Base-by-base conservation (phyloP, 2,113 vertebrate genomes). In the Peromyscus leucopus region DNA sequence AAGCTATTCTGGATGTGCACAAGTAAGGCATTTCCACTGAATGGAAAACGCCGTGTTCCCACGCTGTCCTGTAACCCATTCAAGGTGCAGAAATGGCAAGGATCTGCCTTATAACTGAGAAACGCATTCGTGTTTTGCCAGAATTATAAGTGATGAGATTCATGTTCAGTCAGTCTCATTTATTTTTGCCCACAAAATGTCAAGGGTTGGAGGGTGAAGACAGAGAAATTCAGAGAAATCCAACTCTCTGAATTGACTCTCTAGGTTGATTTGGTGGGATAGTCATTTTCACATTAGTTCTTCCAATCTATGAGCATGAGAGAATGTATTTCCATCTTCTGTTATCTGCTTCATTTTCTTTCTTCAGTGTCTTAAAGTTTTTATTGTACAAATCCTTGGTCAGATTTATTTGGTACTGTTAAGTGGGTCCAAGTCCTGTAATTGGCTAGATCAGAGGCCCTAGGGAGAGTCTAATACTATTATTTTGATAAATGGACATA, bases 1-100 rank as follows among this genome's bases (percentile, higher is more conserved):
- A 67, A 96, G 55, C 96, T 91, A 95, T 82, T 89, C 42, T 71
- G 55, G 71, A 61, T 94, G 90, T 65, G 51, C 15, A 33, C 33
- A 55, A 84, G 55, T 63, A 36, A 80, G 61, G 3, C 46, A 74
- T 93, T 96, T 97, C 57, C 80, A 93, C 57, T 0, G 22, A 93
- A 42, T 36, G 31, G 89, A 90, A 96, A 97, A 28, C 31, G 24
- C 69, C 39, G 21, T 15, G 42, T 74, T 71, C 36, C 46, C 65
- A 82, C 36, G n/a, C 33, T 51, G 80, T 42, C 65, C 63, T 71
- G 9, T 57, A 94, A 87, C 2, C 83, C 55, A 78, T 39, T 96
- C 39, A 89, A 93, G 12, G 9, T 93, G 79, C 13, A 48, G 82
- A 92, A 88, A 76, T 69, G 21, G 55, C 80, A 95, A 79, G 63